A percentile compares a stretch with the other conserved stretches of the same genome.
These are phyloP conservation scores for Grammomys surdaster DNA, from an alignment of 2,113 vertebrate species.

Conservation along the genomic window DNA sequence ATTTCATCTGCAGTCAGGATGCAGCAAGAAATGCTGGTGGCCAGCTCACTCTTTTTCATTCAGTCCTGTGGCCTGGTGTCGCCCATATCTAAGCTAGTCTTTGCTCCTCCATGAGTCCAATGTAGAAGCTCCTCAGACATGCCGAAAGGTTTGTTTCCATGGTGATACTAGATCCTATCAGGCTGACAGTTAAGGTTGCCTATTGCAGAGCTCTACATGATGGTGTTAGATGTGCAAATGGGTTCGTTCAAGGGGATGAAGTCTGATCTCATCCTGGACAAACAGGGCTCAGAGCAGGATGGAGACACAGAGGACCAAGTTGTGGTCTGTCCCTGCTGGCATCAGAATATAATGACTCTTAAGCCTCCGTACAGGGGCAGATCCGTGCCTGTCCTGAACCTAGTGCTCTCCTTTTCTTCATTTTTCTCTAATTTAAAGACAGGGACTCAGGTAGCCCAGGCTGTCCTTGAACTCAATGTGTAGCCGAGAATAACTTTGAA, in stretches of 20 bases:
- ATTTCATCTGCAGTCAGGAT: background rate
- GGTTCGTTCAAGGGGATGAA: background rate
- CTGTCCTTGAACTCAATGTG: background rate
- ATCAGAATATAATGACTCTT: accelerated
- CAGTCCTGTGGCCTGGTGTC: background rate
- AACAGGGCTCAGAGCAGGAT: background rate
- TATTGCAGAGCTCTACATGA: accelerated
- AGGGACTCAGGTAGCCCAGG: background rate
- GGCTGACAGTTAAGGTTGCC: background rate
- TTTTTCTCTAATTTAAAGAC: background rate
- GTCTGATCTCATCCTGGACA: background rate
- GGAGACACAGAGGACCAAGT: background rate
- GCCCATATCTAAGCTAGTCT: background rate
- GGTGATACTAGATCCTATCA: background rate
- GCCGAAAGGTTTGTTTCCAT: background rate
- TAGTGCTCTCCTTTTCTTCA: background rate
- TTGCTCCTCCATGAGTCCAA: background rate
- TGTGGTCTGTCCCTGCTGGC: background rate
- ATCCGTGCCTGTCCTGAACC: background rate
- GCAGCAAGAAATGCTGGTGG: background rate
- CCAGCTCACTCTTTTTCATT: background rate
- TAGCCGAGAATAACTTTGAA: background rate
- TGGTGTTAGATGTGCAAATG: background rate
- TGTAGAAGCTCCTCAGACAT: background rate
- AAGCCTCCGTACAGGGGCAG: background rate